A percentile compares a stretch with the other conserved stretches of the same genome.
These are phyloP conservation scores for Ianthella basta DNA, from an alignment of 37 sponge, comb jelly and placozoan genomes.

Conservation along the genomic window DNA sequence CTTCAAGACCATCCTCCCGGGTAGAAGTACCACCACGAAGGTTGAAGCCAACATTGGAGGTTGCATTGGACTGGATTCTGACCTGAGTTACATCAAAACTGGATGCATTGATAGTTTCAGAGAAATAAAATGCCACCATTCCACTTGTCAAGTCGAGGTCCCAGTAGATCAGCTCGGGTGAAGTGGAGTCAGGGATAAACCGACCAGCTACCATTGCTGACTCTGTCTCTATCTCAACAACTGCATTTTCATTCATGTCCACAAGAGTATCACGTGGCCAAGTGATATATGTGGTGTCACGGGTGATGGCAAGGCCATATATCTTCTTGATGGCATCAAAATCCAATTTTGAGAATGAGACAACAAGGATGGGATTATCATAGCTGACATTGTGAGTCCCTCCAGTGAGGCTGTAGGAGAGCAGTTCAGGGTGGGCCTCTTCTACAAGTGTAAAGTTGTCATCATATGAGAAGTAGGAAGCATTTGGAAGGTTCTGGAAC, in stretches of 20 bases:
- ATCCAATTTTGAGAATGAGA: slow-evolving; percentile 78
- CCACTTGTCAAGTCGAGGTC: slow-evolving; percentile 84
- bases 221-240: slow-evolving; percentile 56
- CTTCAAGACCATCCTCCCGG: slow-evolving; percentile 45
- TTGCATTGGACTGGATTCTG: slow-evolving; percentile 66
- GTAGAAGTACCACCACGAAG: slow-evolving; percentile 66
- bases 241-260: slow-evolving; percentile 83
- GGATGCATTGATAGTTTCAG: slow-evolving; percentile 84
- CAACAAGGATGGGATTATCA: slow-evolving; percentile 51
- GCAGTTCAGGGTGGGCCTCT: slow-evolving; percentile 25
- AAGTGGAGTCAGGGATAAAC: slow-evolving; percentile 77
- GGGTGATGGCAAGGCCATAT: slow-evolving; percentile 72
- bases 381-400: slow-evolving; percentile 62
- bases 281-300: slow-evolving; percentile 70
- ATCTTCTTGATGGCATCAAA: slow-evolving; percentile 83
- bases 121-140: slow-evolving; percentile 66
- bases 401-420: slow-evolving; percentile 74
- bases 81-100: slow-evolving; percentile 68
- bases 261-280: slow-evolving; percentile 58
- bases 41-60: slow-evolving; percentile 60
- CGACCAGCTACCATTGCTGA: slow-evolving; percentile 52
- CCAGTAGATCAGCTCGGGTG: slow-evolving; percentile 70
- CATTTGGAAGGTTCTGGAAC: slow-evolving; percentile 69
- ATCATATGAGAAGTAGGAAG: not conserved
- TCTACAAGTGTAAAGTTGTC: slow-evolving; percentile 28